phyloP scores from a whole-genome alignment of 2,113 vertebrate genomes.

The Colaptes auratus region DNA sequence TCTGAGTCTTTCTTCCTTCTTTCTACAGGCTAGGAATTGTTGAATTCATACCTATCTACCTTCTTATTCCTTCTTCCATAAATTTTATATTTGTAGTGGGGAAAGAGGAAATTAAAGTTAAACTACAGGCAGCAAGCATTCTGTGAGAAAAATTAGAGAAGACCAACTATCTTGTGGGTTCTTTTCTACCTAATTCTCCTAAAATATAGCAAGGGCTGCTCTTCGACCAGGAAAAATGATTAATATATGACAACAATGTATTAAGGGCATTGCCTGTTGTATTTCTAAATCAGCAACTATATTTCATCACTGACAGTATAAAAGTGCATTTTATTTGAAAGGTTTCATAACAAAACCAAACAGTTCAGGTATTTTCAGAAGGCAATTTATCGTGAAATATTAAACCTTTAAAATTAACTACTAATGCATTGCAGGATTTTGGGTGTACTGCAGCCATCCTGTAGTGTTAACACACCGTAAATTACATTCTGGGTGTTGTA shows the following conservation, averaged over 20 bases:
- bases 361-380: conserved; percentile 44
- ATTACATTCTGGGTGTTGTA: conserved; percentile 26
- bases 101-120: neutral
- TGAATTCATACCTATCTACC: neutral
- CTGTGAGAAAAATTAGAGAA: neutral
- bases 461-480: conserved; percentile 16
- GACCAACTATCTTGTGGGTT: neutral
- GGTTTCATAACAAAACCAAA: conserved; percentile 35
- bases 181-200: neutral
- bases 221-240: conserved; percentile 7
- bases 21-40: neutral
- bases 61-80: neutral
- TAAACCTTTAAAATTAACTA: conserved; percentile 50
- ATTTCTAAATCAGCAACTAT: conserved; percentile 28
- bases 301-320: conserved; percentile 6
- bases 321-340: conserved; percentile 41
- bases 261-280: conserved; percentile 31
- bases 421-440: conserved; percentile 47
- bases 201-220: neutral
- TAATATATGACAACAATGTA: conserved; percentile 30
- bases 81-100: neutral
- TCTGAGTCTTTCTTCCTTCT: neutral
- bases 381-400: neutral
- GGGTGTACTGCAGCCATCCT: neutral
- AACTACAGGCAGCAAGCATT: neutral